Conservation (phyloP, 2,113 vertebrate genomes). For the Tretioscincus oriximinensis region DNA sequence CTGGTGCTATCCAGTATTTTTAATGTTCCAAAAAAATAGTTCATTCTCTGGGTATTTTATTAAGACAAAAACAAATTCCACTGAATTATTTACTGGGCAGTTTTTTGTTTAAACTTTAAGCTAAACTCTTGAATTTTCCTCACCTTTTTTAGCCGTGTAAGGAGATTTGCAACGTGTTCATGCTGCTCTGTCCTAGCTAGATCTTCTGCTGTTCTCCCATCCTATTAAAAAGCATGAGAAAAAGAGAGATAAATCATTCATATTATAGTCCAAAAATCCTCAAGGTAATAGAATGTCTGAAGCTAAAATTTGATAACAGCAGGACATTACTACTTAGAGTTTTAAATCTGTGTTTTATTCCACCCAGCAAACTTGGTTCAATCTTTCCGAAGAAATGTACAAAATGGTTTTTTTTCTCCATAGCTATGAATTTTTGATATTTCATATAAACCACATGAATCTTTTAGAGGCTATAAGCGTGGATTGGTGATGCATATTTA, state of each 20-base stretch:
- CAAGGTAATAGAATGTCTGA: background rate
- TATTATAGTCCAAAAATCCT: background rate
- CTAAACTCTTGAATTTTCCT: slow-evolving; percentile 9
- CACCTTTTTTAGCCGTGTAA: slow-evolving; percentile 92
- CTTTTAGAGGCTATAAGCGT: background rate
- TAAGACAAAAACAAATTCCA: background rate
- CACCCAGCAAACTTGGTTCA: background rate
- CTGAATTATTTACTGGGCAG: background rate
- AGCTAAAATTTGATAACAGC: background rate
- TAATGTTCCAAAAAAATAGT: background rate
- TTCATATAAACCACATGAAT: background rate
- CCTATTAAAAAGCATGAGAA: slow-evolving; percentile 72
- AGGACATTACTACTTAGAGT: background rate
- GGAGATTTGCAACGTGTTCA: slow-evolving; percentile 80
- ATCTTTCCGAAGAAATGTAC: background rate
- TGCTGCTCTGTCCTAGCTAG: slow-evolving; percentile 85
- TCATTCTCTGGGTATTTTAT: background rate
- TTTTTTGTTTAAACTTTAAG: background rate
- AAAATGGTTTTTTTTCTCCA: background rate
- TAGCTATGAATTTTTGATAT: background rate
- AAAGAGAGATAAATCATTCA: background rate
- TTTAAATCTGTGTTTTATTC: background rate
- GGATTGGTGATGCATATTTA: background rate
- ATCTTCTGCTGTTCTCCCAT: slow-evolving; percentile 93
- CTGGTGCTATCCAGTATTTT: background rate